Base-by-base conservation (phyloP, 2,888 invertebrate genomes). In the Hirtodrosophila duncani region DNA sequence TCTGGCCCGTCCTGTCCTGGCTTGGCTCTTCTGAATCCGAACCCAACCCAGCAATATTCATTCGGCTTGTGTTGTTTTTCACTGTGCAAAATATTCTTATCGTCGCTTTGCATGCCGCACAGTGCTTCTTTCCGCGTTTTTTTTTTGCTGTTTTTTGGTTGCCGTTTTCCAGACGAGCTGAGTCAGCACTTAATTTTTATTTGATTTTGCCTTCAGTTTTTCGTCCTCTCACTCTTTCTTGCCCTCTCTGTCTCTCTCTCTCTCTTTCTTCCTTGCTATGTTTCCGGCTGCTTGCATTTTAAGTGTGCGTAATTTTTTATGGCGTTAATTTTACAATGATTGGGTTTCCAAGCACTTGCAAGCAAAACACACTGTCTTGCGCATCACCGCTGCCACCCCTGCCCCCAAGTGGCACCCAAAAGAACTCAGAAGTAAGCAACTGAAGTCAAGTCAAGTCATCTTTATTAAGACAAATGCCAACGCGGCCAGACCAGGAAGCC, bases 141-240 rank as follows among this genome's bases (percentile, higher is more conserved):
- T 36, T 38, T 37, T 24, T 31, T 21, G 3, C n/a, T 6, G 27
- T 24, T 44, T 30, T 29, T 20, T 9, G 18, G 21, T 16, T 29
- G 36, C 38, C 45, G 46, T 53, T 63, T 69, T 52, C 65, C 66
- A 74, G 67, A 67, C 62, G 66, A 55, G 60, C 75, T 75, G 75
- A 72, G 63, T 75, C 78, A 77, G 78, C 77, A 78, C 62, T 77
- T 77, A 58, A 75, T 72, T 78, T 74, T 75, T 72, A 77, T 75
- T 70, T 77, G 74, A 70, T 64, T 74, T 66, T 63, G 50, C 67
- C 63, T n/a, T 55, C 45, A 55, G 48, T 66, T 63, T 31, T 39
- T 37, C n/a, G n/a, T n/a, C n/a, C n/a, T n/a, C n/a, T n/a, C n/a
- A n/a, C n/a, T 55, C 36, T 44, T 34, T 33, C 16, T 48, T 39